Percentiles rank a stretch among this genome's conserved stretches.
phyloP scores from a whole-genome alignment of 2,113 vertebrate species.

The Leucosticte australis region DNA sequence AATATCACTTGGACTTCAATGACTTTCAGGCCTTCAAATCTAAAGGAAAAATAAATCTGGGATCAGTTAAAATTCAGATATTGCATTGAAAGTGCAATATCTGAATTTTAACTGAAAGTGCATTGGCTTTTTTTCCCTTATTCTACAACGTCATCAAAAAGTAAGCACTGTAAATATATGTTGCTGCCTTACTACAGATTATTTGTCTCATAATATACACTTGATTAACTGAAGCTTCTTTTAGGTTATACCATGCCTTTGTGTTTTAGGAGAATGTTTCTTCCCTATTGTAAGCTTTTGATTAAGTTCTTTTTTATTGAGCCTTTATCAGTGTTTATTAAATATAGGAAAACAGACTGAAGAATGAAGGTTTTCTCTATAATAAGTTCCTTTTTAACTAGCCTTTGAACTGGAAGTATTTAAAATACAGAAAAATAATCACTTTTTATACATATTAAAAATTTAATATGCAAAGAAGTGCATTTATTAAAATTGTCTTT shows the following conservation, averaged over 20 bases:
- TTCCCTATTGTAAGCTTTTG: not conserved
- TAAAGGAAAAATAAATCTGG: conserved; percentile 12
- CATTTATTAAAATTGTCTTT: not conserved
- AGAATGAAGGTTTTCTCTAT: not conserved
- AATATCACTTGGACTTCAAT: conserved; percentile 22
- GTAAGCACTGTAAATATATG: not conserved
- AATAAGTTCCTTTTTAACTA: not conserved
- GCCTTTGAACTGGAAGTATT: not conserved
- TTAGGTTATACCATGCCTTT: not conserved
- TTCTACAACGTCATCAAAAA: not conserved
- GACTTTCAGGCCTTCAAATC: not conserved
- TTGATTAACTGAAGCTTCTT: conserved; percentile 6
- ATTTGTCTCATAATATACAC: not conserved
- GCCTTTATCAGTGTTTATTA: conserved; percentile 7
- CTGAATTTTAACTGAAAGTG: too few relatives aligned
- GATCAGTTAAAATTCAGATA: not conserved
- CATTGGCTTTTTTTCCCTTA: not conserved
- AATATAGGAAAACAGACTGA: not conserved
- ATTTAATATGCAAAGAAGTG: not conserved
- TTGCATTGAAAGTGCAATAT: not conserved
- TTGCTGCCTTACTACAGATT: not conserved
- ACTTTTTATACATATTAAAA: not conserved
- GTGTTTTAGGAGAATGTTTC: not conserved
- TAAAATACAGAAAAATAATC: not conserved
- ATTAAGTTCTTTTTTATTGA: not conserved